Evolutionary conservation across 2,888 invertebrate species (phyloP).

Genomic region (Rhagium mordax): DNA sequence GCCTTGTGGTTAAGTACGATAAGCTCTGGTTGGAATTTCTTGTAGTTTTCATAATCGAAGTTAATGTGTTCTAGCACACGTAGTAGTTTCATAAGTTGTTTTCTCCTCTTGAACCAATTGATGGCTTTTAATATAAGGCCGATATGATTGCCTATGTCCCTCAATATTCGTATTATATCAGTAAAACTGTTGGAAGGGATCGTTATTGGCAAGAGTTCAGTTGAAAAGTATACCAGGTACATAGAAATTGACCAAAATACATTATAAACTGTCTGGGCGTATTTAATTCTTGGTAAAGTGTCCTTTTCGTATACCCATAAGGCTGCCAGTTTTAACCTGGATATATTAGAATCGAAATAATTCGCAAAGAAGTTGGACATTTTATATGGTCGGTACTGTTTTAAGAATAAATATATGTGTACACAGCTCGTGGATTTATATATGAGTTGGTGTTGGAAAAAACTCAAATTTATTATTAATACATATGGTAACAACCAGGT

Average conservation of each 20-base stretch:
- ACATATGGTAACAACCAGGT: background rate
- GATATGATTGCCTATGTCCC: constrained; percentile 46
- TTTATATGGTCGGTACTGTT: background rate
- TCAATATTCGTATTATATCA: constrained; percentile 33
- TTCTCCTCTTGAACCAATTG: constrained; percentile 39
- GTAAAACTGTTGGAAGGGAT: constrained; percentile 36
- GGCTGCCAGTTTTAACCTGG: constrained; percentile 30
- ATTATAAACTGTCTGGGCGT: constrained; percentile 37
- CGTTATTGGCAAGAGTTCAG: constrained; percentile 36
- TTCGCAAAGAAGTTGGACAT: background rate
- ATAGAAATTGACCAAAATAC: constrained; percentile 36
- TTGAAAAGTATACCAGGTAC: constrained; percentile 40
- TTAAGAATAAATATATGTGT: background rate
- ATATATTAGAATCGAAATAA: constrained; percentile 44
- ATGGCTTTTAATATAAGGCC: constrained; percentile 38
- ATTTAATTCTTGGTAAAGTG: constrained; percentile 8
- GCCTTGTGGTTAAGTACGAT: constrained; percentile 37
- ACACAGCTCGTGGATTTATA: background rate
- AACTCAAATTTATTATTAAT: background rate
- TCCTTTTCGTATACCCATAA: constrained; percentile 44
- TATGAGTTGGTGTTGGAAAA: background rate
- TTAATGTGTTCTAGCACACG: constrained; percentile 23
- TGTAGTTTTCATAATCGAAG: constrained; percentile 39
- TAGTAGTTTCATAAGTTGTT: constrained; percentile 35
- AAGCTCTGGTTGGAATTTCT: constrained; percentile 33